phyloP scores from a whole-genome alignment of 1,140 invertebrate genomes.

The Lerema accius region DNA sequence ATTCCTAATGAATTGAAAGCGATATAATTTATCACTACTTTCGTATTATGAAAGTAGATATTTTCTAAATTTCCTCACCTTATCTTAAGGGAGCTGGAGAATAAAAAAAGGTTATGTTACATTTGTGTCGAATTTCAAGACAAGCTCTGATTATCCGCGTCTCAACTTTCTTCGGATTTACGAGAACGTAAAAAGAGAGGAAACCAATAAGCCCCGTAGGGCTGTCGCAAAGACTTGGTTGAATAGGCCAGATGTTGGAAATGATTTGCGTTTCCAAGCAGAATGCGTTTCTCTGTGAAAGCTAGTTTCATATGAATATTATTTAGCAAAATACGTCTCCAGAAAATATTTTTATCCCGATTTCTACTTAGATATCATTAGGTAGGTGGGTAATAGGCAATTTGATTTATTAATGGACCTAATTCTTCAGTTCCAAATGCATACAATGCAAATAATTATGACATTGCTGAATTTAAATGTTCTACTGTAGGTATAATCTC shows the following conservation, averaged over 20 bases:
- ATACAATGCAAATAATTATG: too few relatives aligned
- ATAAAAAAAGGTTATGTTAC: constrained; percentile 34
- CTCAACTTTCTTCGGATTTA: constrained; percentile 44
- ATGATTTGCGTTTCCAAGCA: constrained; percentile 31
- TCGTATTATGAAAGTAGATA: background rate
- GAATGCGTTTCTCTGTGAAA: background rate
- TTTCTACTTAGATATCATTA: too few relatives aligned
- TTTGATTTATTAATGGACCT: too few relatives aligned
- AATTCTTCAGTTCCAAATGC: too few relatives aligned
- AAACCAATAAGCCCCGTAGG: constrained; percentile 42
- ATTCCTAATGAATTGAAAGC: too few relatives aligned
- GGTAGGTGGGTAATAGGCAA: too few relatives aligned
- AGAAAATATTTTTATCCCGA: too few relatives aligned
- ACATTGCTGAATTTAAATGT: too few relatives aligned
- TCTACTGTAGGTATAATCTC: too few relatives aligned
- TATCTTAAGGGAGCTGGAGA: constrained; percentile 21
- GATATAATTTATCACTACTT: background rate
- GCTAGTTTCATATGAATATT: background rate
- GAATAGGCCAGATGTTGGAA: constrained; percentile 31
- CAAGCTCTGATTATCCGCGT: constrained; percentile 30
- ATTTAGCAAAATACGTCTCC: background rate
- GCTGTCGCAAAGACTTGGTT: constrained; percentile 18
- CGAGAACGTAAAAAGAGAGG: constrained; percentile 48
- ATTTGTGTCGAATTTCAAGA: constrained; percentile 31
- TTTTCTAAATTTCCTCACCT: constrained; percentile 1